Conservation (phyloP, 2,797 vertebrate species). For the Arrhamphus sclerolepis region DNA sequence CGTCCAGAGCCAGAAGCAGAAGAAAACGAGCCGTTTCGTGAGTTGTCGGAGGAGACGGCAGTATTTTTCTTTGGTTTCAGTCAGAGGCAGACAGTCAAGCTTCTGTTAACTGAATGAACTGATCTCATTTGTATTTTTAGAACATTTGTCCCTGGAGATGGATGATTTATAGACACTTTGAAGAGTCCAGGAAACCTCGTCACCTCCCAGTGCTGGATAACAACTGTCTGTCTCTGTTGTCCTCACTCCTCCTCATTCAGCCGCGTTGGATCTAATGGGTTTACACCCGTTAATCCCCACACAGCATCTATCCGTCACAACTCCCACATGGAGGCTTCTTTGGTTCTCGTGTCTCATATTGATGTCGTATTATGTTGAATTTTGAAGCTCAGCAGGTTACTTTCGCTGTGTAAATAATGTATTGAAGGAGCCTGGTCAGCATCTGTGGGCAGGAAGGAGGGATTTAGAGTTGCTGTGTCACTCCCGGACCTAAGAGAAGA, state of each 20-base stretch:
- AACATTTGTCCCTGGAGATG: no score
- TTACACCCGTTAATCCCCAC: constrained; percentile 41
- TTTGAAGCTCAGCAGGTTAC: constrained; percentile 1
- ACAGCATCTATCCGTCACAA: constrained; percentile 3
- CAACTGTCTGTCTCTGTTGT: constrained; percentile 34
- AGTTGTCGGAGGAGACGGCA: background rate
- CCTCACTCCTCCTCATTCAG: constrained; percentile 49
- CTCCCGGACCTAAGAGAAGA: background rate
- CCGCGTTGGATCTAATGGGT: constrained; percentile 42
- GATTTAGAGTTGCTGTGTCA: constrained; percentile 6
- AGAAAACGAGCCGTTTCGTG: constrained; percentile 31
- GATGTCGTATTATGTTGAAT: background rate
- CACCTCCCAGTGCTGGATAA: constrained; percentile 8
- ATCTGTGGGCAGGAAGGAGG: constrained; percentile 16
- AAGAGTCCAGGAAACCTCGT: background rate
- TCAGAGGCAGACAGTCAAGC: background rate
- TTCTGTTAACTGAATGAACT: no score
- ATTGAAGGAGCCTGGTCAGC: constrained; percentile 17
- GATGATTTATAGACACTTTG: background rate
- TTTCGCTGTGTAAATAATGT: constrained; percentile 44
- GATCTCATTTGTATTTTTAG: no score
- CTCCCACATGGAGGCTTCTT: background rate
- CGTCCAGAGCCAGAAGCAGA: constrained; percentile 19
- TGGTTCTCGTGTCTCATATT: background rate
- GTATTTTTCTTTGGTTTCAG: constrained; percentile 1